Evolutionary conservation across 2,888 invertebrate genomes (phyloP), one percentile per base, ranked within the genome.

Genomic region (Nemurella pictetii): DNA sequence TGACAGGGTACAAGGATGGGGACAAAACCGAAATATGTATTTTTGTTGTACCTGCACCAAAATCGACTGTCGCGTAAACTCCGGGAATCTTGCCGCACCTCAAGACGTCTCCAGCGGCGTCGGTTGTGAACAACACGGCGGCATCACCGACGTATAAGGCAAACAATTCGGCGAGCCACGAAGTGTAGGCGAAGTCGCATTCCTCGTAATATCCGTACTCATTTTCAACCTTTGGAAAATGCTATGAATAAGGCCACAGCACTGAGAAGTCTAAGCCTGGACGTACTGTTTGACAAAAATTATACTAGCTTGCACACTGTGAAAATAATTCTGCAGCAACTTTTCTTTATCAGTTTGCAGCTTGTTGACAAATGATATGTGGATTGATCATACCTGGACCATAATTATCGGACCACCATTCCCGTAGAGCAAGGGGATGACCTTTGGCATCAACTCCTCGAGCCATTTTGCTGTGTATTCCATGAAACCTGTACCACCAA

Each of bases 161-260:
- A 0, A 95, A 92, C 85, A 95, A 91, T 87, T 96, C 94, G 0
- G 94, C 91, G 78, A 97, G 89, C 90, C 93, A 93, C 27, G 89
- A 89, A 88, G 93, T 94, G 90, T 98, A 97, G 0, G 91, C 90
- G 85, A 91, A 90, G 89, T 97, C 96, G 88, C 94, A 95, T 5
- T 94, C 94, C 55, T 90, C 91, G 89, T 94, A 97, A 88, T 97
- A 96, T 1, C 98, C 98, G 88, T 98, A 98, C 89, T 97, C 98
- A 90, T 99, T 99, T 91, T 98, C 98, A 30, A 97, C 93, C 94
- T 94, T n/a, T n/a, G n/a, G n/a, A n/a, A n/a, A n/a, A n/a, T n/a
- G n/a, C n/a, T n/a, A n/a, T n/a, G n/a, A n/a, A n/a, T n/a, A n/a
- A n/a, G n/a, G n/a, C n/a, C n/a, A n/a, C n/a, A n/a, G n/a, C n/a